Base-by-base conservation (phyloP, 92 coral and sea anemone genomes). In the Porites cylindrica region DNA sequence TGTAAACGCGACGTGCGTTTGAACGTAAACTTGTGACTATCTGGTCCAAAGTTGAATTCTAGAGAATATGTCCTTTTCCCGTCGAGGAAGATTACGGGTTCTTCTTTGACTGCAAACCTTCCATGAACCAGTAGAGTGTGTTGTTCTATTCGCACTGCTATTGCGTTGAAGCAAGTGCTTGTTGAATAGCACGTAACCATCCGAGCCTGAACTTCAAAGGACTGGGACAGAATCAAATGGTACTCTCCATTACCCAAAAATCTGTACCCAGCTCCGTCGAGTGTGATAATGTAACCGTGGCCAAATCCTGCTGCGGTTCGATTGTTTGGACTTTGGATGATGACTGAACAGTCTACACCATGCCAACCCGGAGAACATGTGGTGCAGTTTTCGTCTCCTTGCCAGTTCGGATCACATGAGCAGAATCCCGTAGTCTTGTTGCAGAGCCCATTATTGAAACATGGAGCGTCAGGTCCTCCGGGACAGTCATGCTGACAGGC, bases 371-470 rank as follows among this genome's bases (percentile, higher is more conserved):
- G 90, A 9, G 98, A 82, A 77, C 99, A 97, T 13, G 91, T 62
- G 5, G 82, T 87, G 72, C 99, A 97, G 53, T 84, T 78, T 5
- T 51, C 59, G 82, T 93, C 93, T 63, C 98, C 98, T 9, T 83
- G 96, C 99, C 98, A 95, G 90, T 94, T 95, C 5, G 96, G 91
- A 81, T 93, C 94, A 84, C 99, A 97, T 47, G 78, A 79, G 68
- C 99, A 97, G 61, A 26, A 51, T n/a, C 99, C 99, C 51, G 96
- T 97, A 16, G 96, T 93, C 75, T 85, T 85, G 88, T 95, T 93
- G 71, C 99, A 97, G 56, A 82, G 85, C 4, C 99, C 99, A 66
- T 95, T 82, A 62, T 65, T 66, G 82, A 78, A 83, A 83, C 99
- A 97, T 43, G 98, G 97, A n/a, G 98, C 94, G 6, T 13, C 47